These are phyloP conservation scores for Enteromius anoplus DNA, from an alignment of 2,797 vertebrate genomes.

Conservation along the genomic window DNA sequence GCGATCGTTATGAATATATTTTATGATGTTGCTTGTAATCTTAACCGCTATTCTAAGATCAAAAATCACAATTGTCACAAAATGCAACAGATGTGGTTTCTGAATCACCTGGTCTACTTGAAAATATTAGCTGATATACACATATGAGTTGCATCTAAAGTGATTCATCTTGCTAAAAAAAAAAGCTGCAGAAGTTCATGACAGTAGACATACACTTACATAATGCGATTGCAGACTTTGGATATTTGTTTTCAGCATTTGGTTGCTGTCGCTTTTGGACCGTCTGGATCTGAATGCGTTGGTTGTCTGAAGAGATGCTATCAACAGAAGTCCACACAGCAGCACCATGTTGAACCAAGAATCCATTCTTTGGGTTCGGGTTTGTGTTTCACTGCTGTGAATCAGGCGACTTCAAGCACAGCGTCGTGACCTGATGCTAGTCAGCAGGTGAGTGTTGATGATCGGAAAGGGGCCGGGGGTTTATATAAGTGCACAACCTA, in stretches of 20 bases:
- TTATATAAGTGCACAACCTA: constrained; percentile 52
- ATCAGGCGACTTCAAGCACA: background rate
- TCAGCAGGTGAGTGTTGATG: constrained; percentile 52
- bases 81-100: background rate
- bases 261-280: background rate
- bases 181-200: background rate
- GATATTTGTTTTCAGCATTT: background rate
- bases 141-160: background rate
- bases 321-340: constrained; percentile 44
- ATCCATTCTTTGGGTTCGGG: constrained; percentile 49
- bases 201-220: constrained; percentile 50
- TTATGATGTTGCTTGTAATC: background rate
- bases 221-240: background rate
- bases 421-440: constrained; percentile 20
- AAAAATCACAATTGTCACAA: background rate
- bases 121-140: constrained; percentile 14
- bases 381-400: background rate
- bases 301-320: constrained; percentile 39
- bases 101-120: background rate
- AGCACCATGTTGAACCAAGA: constrained; percentile 36
- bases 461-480: constrained; percentile 52
- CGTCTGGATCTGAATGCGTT: background rate
- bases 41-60: background rate
- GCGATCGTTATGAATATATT: background rate
- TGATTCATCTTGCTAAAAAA: constrained; percentile 26